These are phyloP conservation scores for Bubo scandiacus DNA, from an alignment of 2,113 vertebrate species.

Conservation along the genomic window DNA sequence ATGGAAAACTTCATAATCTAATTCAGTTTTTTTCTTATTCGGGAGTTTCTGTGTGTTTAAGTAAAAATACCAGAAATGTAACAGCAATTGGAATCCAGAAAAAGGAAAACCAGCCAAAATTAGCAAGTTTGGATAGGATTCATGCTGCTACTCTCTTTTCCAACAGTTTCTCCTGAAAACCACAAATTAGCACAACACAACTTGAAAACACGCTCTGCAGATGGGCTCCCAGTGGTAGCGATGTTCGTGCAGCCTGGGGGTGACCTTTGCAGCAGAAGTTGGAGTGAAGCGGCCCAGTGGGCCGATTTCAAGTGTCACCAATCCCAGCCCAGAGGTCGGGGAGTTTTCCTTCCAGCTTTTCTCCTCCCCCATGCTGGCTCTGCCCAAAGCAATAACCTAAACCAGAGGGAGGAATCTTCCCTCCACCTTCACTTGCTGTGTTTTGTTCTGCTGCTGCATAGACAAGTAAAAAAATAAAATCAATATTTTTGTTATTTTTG, in stretches of 20 bases:
- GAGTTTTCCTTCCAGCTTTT: background rate
- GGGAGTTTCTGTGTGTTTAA: background rate
- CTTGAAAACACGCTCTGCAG: background rate
- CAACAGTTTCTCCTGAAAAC: slow-evolving; percentile 5
- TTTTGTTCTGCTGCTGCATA: background rate
- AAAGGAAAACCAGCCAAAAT: background rate
- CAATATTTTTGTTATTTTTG: background rate
- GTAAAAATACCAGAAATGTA: background rate
- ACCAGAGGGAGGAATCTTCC: background rate
- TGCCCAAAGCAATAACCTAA: background rate
- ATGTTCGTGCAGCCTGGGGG: background rate
- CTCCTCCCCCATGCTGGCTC: background rate
- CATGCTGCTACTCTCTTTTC: background rate
- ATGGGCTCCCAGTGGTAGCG: fast-evolving
- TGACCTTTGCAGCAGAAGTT: background rate
- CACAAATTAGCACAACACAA: background rate
- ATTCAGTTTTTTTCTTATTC: background rate
- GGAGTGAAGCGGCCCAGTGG: background rate
- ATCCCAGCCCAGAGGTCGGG: background rate
- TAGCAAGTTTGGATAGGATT: background rate
- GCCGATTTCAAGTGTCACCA: background rate
- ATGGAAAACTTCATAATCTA: background rate
- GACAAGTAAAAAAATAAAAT: background rate
- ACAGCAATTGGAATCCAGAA: background rate
- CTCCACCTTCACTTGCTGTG: background rate